phyloP scores from a whole-genome alignment of 2,888 invertebrate species.

The Drosophila paranaensis region DNA sequence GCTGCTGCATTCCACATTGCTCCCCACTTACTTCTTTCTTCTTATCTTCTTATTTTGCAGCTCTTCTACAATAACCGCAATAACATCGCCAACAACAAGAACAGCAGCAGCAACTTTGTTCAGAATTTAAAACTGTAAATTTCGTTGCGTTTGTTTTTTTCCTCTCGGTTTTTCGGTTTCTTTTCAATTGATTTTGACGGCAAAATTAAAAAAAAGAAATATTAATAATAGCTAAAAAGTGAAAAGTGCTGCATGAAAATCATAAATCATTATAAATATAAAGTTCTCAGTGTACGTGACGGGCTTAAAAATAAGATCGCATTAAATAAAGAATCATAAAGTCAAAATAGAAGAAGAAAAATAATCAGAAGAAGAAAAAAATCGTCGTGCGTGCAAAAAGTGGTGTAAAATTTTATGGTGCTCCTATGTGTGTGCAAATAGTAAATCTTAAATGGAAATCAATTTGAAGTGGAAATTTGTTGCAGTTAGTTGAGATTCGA shows the following conservation, averaged over 20 bases:
- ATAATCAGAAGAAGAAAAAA: conserved; percentile 9
- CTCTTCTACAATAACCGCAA: conserved; percentile 24
- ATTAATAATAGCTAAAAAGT: conserved; percentile 8
- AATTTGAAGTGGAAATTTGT: conserved; percentile 34
- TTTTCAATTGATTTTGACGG: conserved; percentile 40
- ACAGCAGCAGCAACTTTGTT: conserved; percentile 1
- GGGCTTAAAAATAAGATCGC: conserved; percentile 35
- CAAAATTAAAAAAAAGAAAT: conserved; percentile 19
- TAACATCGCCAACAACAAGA: not conserved
- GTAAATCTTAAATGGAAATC: conserved; percentile 53
- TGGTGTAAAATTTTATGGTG: conserved; percentile 51
- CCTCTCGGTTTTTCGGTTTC: conserved; percentile 14
- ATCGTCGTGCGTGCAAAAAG: conserved; percentile 58
- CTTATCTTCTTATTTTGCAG: conserved; percentile 39
- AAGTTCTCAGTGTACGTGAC: conserved; percentile 49
- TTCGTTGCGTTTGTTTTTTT: conserved; percentile 25
- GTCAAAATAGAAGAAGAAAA: conserved; percentile 21
- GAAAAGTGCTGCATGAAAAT: conserved; percentile 39
- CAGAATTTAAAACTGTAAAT: conserved; percentile 36
- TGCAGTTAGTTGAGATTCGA: conserved; percentile 27
- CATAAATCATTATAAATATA: conserved; percentile 40
- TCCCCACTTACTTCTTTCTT: conserved; percentile 25
- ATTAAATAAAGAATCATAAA: conserved; percentile 31
- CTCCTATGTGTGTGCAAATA: conserved; percentile 21
- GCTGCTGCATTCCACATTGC: conserved; percentile 52